Evolutionary conservation across 2,113 vertebrate species (phyloP).

Genomic region (Echinops telfairi): DNA sequence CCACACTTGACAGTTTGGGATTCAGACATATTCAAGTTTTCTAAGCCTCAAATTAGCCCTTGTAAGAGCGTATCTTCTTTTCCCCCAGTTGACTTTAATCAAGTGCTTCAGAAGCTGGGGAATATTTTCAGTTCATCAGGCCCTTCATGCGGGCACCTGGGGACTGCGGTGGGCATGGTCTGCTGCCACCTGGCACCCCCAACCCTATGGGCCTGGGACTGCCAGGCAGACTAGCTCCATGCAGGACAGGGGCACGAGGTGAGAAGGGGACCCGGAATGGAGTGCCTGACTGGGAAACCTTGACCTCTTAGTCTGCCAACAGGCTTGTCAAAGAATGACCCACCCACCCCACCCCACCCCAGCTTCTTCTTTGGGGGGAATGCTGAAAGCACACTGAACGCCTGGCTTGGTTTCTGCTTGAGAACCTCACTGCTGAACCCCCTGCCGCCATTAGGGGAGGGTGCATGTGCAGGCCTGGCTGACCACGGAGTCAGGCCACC

Average conservation of each 20-base stretch:
- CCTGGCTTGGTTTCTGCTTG: background rate
- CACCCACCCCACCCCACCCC: too few species aligned
- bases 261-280: background rate
- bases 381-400: background rate
- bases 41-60: slow-evolving; percentile 86
- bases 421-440: background rate
- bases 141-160: slow-evolving; percentile 75
- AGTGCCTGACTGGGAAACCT: background rate
- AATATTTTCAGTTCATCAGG: slow-evolving; percentile 86
- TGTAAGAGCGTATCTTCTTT: slow-evolving; percentile 85
- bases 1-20: slow-evolving; percentile 70
- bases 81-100: slow-evolving; percentile 86
- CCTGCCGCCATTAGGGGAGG: background rate
- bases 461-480: rapidly evolving
- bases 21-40: slow-evolving; percentile 83
- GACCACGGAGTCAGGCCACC: background rate
- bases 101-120: slow-evolving; percentile 85
- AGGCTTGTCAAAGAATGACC: background rate
- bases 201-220: background rate
- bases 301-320: too few species aligned
- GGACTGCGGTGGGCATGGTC: background rate
- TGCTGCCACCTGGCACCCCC: background rate
- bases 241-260: background rate
- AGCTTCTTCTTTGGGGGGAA: too few species aligned
- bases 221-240: slow-evolving; percentile 9